These are phyloP conservation scores for Buphagus erythrorhynchus DNA, from an alignment of 2,797 vertebrate species.

Conservation along the genomic window DNA sequence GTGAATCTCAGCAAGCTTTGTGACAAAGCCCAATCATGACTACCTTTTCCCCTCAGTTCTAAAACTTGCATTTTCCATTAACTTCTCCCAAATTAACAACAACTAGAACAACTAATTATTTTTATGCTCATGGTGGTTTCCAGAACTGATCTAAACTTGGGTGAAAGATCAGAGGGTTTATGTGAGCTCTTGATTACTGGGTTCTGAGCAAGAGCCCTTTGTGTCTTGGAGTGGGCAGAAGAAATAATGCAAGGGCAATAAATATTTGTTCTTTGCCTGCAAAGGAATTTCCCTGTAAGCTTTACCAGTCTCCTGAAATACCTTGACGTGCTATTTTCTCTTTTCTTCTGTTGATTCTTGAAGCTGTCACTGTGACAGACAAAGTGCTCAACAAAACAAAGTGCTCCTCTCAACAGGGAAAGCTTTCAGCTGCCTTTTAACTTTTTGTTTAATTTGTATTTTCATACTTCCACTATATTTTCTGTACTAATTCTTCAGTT, in stretches of 20 bases:
- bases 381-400: conserved; percentile 24
- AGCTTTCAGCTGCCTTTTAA: background rate
- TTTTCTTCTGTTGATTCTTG: conserved; percentile 11
- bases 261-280: conserved; percentile 5
- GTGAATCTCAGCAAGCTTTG: background rate
- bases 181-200: background rate
- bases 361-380: conserved; percentile 26
- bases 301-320: conserved; percentile 11
- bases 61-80: background rate
- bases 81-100: background rate
- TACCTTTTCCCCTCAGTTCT: background rate
- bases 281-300: conserved; percentile 22
- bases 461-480: background rate
- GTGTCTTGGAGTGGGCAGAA: background rate
- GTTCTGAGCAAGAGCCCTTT: background rate
- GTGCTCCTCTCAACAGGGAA: background rate
- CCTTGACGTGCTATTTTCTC: conserved; percentile 10
- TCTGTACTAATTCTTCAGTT: background rate
- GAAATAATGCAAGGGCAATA: background rate
- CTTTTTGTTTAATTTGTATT: background rate
- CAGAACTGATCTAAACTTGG: background rate
- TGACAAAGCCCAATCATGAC: background rate
- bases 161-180: background rate
- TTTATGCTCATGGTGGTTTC: background rate
- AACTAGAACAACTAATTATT: background rate